phyloP scores from a whole-genome alignment of 2,113 vertebrate genomes.

The Rhadina sibilatrix region DNA sequence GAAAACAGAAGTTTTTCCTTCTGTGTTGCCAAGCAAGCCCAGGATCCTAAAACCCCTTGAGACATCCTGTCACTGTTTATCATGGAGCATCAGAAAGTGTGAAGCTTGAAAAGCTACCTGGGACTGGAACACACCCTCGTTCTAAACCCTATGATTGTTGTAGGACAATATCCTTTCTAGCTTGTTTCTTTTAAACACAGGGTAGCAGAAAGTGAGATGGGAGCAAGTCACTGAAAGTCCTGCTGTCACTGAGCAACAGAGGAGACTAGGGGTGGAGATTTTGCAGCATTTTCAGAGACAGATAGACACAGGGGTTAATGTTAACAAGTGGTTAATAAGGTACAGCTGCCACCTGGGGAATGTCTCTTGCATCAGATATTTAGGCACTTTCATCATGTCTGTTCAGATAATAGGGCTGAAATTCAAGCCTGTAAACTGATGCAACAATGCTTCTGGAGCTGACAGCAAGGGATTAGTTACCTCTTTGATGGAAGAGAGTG shows the following conservation, averaged over 20 bases:
- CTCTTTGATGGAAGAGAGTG: background rate
- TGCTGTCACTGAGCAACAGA: background rate
- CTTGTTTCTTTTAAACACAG: background rate
- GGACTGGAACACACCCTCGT: background rate
- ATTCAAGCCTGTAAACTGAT: constrained; percentile 6
- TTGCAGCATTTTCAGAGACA: background rate
- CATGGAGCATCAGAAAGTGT: background rate
- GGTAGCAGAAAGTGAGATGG: background rate
- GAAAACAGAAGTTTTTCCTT: background rate
- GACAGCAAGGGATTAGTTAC: background rate
- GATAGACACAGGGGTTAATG: background rate
- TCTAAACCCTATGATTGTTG: background rate
- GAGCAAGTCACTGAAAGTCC: background rate
- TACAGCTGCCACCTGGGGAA: background rate
- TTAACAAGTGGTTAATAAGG: background rate
- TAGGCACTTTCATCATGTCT: background rate
- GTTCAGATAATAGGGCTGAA: background rate
- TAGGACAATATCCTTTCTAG: background rate
- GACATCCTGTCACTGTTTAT: background rate
- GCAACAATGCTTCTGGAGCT: background rate
- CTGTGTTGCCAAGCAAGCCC: background rate
- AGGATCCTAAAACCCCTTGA: background rate
- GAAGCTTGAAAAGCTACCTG: background rate
- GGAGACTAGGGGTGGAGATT: accelerated
- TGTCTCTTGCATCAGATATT: background rate